A percentile compares a stretch with the other conserved stretches of the same genome.
Evolutionary conservation across 1,140 invertebrate genomes (phyloP).

Genomic region (Drosophila serrata): DNA sequence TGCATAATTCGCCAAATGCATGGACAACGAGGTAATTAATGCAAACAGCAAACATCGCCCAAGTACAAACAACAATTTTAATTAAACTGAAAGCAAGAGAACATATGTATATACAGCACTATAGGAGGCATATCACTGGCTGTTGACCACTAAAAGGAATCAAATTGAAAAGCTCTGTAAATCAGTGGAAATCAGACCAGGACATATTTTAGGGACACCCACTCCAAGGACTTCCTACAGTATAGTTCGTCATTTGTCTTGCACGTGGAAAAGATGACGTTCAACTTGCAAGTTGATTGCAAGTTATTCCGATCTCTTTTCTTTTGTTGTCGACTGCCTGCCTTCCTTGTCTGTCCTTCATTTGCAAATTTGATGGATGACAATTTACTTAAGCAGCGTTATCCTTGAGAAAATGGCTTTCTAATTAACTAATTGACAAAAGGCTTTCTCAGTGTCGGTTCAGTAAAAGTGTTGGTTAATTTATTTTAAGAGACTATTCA

Average conservation of each 20-base stretch:
- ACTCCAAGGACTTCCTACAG: background rate
- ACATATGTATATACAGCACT: background rate
- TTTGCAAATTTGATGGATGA: slow-evolving; percentile 68
- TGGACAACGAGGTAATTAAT: slow-evolving; percentile 78
- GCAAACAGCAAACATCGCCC: slow-evolving; percentile 58
- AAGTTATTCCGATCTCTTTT: slow-evolving; percentile 15
- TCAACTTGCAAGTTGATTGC: slow-evolving; percentile 69
- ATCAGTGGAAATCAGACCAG: too few species aligned
- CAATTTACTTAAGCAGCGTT: slow-evolving; percentile 34
- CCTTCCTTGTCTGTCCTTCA: slow-evolving; percentile 17
- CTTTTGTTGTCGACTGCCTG: slow-evolving; percentile 4
- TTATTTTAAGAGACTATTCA: background rate
- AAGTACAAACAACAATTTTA: slow-evolving; percentile 66
- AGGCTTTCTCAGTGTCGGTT: background rate
- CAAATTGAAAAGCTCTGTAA: slow-evolving; percentile 10
- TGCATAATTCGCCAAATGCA: slow-evolving; percentile 81
- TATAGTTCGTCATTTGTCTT: slow-evolving; percentile 64
- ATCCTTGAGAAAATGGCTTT: slow-evolving; percentile 51
- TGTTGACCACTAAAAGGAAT: slow-evolving; percentile 16
- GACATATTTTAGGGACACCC: too few species aligned
- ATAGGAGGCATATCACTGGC: background rate
- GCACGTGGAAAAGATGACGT: slow-evolving; percentile 48
- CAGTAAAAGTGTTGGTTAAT: background rate
- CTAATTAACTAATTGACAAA: slow-evolving; percentile 49
- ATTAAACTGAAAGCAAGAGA: slow-evolving; percentile 80